These are phyloP conservation scores for Drosophila ambigua DNA, from an alignment of 1,140 invertebrate species.

Conservation along the genomic window DNA sequence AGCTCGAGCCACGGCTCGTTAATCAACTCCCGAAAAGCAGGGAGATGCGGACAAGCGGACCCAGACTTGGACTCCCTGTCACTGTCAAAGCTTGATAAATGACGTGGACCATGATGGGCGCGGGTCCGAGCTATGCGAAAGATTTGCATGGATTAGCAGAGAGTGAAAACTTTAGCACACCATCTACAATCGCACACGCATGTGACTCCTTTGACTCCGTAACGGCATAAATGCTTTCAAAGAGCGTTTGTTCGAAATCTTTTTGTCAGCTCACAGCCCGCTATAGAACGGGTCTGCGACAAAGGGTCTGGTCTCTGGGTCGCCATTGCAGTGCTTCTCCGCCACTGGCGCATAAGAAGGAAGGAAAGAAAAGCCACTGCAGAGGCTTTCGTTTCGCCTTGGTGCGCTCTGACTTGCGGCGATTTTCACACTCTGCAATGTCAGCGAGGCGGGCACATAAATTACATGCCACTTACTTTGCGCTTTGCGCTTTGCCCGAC, in stretches of 20 bases:
- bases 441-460: constrained; percentile 59
- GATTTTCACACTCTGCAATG: constrained; percentile 65
- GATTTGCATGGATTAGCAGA: background rate
- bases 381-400: background rate
- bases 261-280: constrained; percentile 11
- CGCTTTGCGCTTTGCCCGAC: constrained; percentile 25
- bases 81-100: constrained; percentile 59
- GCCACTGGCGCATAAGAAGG: constrained; percentile 20
- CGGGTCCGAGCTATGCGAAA: constrained; percentile 9
- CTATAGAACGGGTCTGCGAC: constrained; percentile 21
- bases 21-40: constrained; percentile 46
- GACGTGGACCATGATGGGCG: constrained; percentile 27
- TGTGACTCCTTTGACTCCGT: constrained; percentile 11
- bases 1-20: constrained; percentile 47
- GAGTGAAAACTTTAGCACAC: constrained; percentile 2
- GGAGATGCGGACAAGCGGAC: constrained; percentile 30
- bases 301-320: constrained; percentile 19
- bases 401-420: constrained; percentile 44
- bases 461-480: constrained; percentile 73
- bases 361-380: constrained; percentile 21
- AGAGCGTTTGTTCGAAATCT: constrained; percentile 27
- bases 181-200: constrained; percentile 4
- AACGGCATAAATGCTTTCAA: constrained; percentile 30
- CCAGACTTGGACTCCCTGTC: constrained; percentile 45
- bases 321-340: constrained; percentile 10